phyloP scores from a whole-genome alignment of 2,113 vertebrate species.

The Aythya baeri region DNA sequence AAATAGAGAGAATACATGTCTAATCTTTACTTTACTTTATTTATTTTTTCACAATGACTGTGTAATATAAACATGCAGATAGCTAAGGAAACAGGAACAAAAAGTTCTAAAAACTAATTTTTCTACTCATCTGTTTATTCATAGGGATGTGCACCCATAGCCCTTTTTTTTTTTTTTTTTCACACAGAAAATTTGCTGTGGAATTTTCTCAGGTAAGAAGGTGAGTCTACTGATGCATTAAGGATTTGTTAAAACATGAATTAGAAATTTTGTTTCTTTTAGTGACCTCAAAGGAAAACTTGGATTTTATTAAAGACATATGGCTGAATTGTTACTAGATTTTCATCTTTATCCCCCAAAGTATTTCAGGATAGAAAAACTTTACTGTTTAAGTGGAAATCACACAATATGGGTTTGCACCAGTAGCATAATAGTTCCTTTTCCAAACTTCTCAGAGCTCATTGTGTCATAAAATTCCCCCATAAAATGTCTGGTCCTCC shows the following conservation, averaged over 20 bases:
- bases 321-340: slow-evolving; percentile 53
- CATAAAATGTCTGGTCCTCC: background rate
- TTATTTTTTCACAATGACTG: background rate
- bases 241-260: slow-evolving; percentile 67
- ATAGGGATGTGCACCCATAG: background rate
- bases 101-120: background rate
- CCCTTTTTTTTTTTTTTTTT: background rate
- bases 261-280: slow-evolving; percentile 63
- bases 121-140: slow-evolving; percentile 3
- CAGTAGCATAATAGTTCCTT: slow-evolving; percentile 36
- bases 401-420: background rate
- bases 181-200: slow-evolving; percentile 32
- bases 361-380: slow-evolving; percentile 54
- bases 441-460: slow-evolving; percentile 28
- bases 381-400: slow-evolving; percentile 53
- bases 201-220: slow-evolving; percentile 51
- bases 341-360: slow-evolving; percentile 68
- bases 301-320: slow-evolving; percentile 68
- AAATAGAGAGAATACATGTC: background rate
- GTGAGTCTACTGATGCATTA: slow-evolving; percentile 63
- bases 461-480: background rate
- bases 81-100: slow-evolving; percentile 20
- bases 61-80: slow-evolving; percentile 2
- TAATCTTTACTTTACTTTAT: background rate
- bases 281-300: slow-evolving; percentile 57